A percentile compares a stretch with the other conserved stretches of the same genome.
Evolutionary conservation across 2,888 invertebrate genomes (phyloP).

Genomic region (Diarsia rubi): DNA sequence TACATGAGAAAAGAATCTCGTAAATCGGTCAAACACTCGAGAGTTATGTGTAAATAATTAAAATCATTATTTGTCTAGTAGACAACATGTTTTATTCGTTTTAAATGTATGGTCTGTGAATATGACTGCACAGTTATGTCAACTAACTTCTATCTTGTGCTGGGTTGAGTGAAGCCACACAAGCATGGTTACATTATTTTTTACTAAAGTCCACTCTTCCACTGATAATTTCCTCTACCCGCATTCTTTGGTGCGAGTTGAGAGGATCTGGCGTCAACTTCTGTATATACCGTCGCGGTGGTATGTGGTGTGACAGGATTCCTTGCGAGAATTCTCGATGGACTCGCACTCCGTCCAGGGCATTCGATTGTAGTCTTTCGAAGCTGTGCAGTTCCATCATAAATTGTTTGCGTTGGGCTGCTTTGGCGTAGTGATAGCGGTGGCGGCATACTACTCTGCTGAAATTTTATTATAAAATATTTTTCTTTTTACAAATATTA

Average conservation of each 20-base stretch:
- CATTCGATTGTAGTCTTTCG: constrained; percentile 91
- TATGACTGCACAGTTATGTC: neutral
- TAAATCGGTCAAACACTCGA: too few species aligned
- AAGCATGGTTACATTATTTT: constrained; percentile 65
- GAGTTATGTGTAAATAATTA: too few species aligned
- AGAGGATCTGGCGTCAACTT: constrained; percentile 85
- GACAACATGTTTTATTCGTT: neutral
- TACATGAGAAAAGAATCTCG: too few species aligned
- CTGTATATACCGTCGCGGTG: constrained; percentile 85
- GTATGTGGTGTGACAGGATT: constrained; percentile 88
- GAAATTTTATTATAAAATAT: constrained; percentile 64
- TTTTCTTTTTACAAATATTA: neutral
- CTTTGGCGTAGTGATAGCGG: constrained; percentile 89
- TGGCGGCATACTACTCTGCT: constrained; percentile 93
- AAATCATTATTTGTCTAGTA: neutral
- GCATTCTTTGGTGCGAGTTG: constrained; percentile 82
- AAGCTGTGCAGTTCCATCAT: constrained; percentile 92
- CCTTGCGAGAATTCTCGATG: constrained; percentile 92
- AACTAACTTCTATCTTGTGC: neutral
- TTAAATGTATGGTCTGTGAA: neutral
- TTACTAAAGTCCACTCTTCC: constrained; percentile 80
- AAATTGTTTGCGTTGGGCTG: constrained; percentile 90
- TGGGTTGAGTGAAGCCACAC: neutral
- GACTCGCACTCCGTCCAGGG: constrained; percentile 92
- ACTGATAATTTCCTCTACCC: constrained; percentile 86